These are phyloP conservation scores for Sus scrofa DNA, from an alignment of 2,113 vertebrate genomes.

Conservation along the genomic window T2T-Sscrofa CM000812.6:251051001-251051500, in stretches of 20 bases:
- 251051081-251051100: neutral
- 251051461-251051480: neutral
- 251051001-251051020: neutral
- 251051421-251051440: neutral
- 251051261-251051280: neutral
- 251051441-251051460: neutral
- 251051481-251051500: neutral
- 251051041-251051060: neutral
- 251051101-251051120: neutral
- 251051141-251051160: neutral
- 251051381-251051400: neutral
- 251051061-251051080: neutral
- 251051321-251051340: neutral
- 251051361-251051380: neutral
- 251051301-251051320: neutral
- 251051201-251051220: neutral
- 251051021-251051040: neutral
- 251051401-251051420: neutral
- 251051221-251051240: neutral
- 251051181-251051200: fast-evolving
- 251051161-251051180: neutral
- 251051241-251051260: neutral
- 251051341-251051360: neutral
- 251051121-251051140: neutral
- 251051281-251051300: neutral